phyloP scores from a whole-genome alignment of 2,888 invertebrate species.

The Anthrax anthrax region DNA sequence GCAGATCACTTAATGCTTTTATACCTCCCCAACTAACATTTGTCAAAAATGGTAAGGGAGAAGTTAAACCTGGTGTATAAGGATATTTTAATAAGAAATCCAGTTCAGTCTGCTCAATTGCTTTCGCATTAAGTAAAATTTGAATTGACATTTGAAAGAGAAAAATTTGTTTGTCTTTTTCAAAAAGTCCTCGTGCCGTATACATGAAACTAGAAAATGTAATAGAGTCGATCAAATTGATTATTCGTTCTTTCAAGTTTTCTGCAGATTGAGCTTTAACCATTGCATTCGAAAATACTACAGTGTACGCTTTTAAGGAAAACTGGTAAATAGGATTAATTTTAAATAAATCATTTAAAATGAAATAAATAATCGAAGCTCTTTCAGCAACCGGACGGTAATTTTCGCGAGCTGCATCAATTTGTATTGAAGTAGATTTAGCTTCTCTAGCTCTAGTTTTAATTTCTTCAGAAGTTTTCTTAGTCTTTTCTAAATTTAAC shows the following conservation, averaged over 20 bases:
- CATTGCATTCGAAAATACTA: constrained; percentile 73
- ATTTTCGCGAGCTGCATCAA: constrained; percentile 80
- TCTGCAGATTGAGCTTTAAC: constrained; percentile 50
- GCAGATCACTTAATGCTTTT: constrained; percentile 56
- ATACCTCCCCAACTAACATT: constrained; percentile 73
- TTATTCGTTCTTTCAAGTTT: constrained; percentile 55
- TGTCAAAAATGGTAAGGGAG: constrained; percentile 72
- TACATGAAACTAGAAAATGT: constrained; percentile 77
- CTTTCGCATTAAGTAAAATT: constrained; percentile 42
- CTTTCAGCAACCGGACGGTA: constrained; percentile 74
- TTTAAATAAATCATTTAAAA: constrained; percentile 78
- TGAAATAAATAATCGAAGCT: constrained; percentile 84
- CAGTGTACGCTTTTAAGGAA: constrained; percentile 84
- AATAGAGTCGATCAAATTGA: constrained; percentile 70
- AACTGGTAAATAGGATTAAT: constrained; percentile 94
- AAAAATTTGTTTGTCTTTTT: constrained; percentile 82
- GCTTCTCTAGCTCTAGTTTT: constrained; percentile 77
- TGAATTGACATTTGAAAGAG: constrained; percentile 74
- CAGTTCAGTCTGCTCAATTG: constrained; percentile 59
- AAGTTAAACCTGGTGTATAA: constrained; percentile 52
- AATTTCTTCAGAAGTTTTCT: constrained; percentile 82
- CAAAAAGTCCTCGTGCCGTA: constrained; percentile 80
- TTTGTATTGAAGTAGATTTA: constrained; percentile 68
- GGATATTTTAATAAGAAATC: constrained; percentile 83
- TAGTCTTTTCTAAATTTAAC: constrained; percentile 83